Conservation (phyloP, 2,113 vertebrate species). For the Cynopterus brachyotis region DNA sequence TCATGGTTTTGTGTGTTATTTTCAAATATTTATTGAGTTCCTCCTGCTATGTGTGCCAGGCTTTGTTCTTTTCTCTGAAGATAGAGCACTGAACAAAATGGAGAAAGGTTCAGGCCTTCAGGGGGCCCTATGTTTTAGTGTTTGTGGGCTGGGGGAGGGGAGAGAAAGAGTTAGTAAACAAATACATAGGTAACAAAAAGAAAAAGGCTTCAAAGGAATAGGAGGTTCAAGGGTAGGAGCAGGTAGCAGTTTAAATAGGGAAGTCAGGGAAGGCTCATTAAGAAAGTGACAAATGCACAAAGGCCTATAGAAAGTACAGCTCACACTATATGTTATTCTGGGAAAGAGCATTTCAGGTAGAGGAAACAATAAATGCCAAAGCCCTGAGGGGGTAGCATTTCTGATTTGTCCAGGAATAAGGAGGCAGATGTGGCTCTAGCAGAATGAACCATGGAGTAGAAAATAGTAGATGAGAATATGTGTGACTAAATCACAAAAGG, state of each 20-base stretch:
- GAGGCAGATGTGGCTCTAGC: neutral
- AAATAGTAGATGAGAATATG: neutral
- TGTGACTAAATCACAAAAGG: neutral
- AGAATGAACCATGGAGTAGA: neutral
- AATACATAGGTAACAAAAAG: neutral
- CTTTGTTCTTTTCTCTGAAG: neutral
- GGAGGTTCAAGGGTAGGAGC: neutral
- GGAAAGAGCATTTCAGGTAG: neutral
- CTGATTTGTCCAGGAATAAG: neutral
- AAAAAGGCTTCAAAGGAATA: neutral
- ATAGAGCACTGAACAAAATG: neutral
- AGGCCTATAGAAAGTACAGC: neutral
- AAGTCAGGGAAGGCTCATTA: too few relatives aligned
- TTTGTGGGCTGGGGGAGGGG: neutral
- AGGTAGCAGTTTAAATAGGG: neutral
- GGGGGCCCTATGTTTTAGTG: neutral
- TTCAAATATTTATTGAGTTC: neutral
- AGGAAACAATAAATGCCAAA: neutral
- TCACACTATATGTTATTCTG: neutral
- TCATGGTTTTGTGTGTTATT: neutral
- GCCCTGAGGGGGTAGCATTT: neutral
- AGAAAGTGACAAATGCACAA: neutral
- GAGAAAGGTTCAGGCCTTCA: neutral
- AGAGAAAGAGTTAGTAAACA: neutral
- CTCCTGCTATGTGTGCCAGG: neutral